Evolutionary conservation across 2,797 vertebrate species (phyloP).

Genomic region (Paramormyrops hopkinsi): DNA sequence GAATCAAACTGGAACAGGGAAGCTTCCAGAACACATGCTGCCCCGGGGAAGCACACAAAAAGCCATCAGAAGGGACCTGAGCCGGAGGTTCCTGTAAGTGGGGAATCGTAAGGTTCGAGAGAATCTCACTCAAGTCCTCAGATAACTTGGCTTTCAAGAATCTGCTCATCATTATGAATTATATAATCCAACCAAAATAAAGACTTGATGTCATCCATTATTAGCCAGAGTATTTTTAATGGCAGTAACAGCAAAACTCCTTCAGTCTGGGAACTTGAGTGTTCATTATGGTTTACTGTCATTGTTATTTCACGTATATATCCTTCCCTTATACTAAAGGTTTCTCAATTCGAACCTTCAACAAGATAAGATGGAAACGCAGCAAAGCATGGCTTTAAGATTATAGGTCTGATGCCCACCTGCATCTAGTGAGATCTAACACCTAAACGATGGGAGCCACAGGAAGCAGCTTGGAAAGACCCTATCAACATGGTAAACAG

Average conservation of each 20-base stretch:
- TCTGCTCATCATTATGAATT: background rate
- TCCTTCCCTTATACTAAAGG: background rate
- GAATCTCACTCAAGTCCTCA: background rate
- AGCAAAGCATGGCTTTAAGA: background rate
- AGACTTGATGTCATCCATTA: background rate
- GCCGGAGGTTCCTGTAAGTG: background rate
- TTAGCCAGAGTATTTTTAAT: background rate
- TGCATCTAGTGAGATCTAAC: background rate
- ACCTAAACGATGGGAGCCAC: background rate
- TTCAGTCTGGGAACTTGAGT: background rate
- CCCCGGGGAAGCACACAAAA: conserved; percentile 52
- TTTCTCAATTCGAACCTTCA: background rate
- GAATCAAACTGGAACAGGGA: background rate
- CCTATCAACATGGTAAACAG: background rate
- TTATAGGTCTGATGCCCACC: background rate
- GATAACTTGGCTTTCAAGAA: background rate
- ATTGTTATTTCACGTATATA: background rate
- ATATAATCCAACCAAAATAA: background rate
- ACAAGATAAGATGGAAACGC: background rate
- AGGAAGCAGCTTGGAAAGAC: background rate
- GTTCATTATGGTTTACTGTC: background rate
- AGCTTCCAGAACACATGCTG: background rate
- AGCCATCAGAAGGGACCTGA: background rate
- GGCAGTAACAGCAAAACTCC: background rate
- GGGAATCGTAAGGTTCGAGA: background rate